Base-by-base conservation (phyloP, 2,888 invertebrate species). In the Caenorhabditis plicata region DNA sequence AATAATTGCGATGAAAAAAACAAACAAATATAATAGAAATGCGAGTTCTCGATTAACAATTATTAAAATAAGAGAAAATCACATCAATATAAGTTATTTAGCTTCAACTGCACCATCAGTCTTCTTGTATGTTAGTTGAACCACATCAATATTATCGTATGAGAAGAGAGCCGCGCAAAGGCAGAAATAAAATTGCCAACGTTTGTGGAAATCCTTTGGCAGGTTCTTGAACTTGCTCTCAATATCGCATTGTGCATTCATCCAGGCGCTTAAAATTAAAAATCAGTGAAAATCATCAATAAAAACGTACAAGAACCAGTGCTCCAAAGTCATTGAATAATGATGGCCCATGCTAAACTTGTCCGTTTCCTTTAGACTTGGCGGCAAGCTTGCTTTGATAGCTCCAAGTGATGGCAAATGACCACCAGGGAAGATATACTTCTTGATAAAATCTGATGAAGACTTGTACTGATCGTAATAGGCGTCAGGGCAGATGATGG, bases 401-500 rank as follows among this genome's bases (percentile, higher is more conserved):
- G 64, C 64, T 20, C 64, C 63, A 29, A 73, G 51, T 5, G 66
- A 71, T 23, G 77, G 77, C 63, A 77, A 50, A 46, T 77, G 74
- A 8, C 75, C 75, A 35, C 77, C 77, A 25, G 77, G 77, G 58
- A 75, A 75, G 41, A 77, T 75, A 60, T 77, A 70, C 61, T 77
- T 77, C 55, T 73, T 74, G 49, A 77, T 75, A 61, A 75, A 77
- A 52, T 77, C 75, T 11, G 69, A 68, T 20, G 63, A 63, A 2
- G 58, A 58, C 22, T 68, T 55, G 51, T 75, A 75, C 22, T 55
- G 56, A 26, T 74, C 74, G 56, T 77, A 77, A 43, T 70, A 64
- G 13, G 64, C 63, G 40, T 77, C 75, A 5, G 72, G 74, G 36
- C 73, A 74, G 42, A 55, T 60, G 45, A 77, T 77, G 7, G 68